A percentile compares a stretch with the other conserved stretches of the same genome.
These are phyloP conservation scores for Barbus barbus DNA, from an alignment of 2,113 vertebrate genomes.

Conservation along the genomic window DNA sequence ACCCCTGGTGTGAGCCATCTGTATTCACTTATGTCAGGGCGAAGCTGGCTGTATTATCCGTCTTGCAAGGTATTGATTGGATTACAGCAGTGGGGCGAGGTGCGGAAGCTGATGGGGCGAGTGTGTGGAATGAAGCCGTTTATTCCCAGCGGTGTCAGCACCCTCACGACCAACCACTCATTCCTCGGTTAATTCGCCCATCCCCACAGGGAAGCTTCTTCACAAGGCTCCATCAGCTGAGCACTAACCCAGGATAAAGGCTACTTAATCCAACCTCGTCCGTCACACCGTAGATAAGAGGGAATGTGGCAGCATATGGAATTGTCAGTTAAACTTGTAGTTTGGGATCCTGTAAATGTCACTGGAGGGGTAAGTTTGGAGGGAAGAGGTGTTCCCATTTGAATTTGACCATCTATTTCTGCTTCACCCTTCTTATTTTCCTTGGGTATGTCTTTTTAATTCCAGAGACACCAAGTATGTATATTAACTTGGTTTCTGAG, in stretches of 20 bases:
- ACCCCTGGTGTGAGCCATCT: constrained; percentile 29
- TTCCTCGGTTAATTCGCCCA: constrained; percentile 53
- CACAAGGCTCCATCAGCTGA: constrained; percentile 6
- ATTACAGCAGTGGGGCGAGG: constrained; percentile 19
- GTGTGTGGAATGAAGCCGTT: constrained; percentile 51
- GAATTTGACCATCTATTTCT: background rate
- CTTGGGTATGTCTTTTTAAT: background rate
- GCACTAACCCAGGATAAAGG: background rate
- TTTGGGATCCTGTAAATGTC: constrained; percentile 9
- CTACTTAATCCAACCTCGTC: constrained; percentile 2
- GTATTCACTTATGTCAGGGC: constrained; percentile 52
- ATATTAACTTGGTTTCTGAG: background rate
- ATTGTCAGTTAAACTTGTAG: background rate
- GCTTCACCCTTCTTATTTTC: background rate
- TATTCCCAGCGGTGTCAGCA: constrained; percentile 59
- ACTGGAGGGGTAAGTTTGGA: background rate
- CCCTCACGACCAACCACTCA: constrained; percentile 35
- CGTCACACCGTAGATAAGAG: background rate
- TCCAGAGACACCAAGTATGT: background rate
- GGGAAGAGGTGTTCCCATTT: background rate
- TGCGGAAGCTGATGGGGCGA: constrained; percentile 17
- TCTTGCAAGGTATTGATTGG: constrained; percentile 31
- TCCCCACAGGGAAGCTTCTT: constrained; percentile 42
- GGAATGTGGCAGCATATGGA: background rate
- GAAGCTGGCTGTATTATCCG: constrained; percentile 19